phyloP scores from a whole-genome alignment of 1,140 invertebrate species.

The Lysiphlebus fabarum region DNA sequence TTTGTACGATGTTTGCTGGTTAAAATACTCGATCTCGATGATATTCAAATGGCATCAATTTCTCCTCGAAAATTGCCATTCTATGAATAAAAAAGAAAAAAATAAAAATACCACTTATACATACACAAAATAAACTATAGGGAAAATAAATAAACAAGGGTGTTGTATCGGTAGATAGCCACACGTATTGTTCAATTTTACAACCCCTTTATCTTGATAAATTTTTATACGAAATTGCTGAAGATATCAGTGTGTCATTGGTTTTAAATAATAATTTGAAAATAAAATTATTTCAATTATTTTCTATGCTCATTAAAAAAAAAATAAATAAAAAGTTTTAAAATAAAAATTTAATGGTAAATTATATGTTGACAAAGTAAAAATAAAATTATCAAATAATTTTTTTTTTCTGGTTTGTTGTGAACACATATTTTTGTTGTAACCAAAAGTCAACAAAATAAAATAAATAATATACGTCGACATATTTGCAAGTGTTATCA shows the following conservation, averaged over 20 bases:
- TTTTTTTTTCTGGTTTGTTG: not conserved
- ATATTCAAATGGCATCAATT: slow-evolving; percentile 55
- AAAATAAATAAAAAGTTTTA: too few species aligned
- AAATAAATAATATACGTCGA: slow-evolving; percentile 16
- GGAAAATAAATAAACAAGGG: slow-evolving; percentile 33
- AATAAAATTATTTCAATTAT: too few species aligned
- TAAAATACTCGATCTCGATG: slow-evolving; percentile 21
- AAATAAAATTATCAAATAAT: slow-evolving; percentile 12
- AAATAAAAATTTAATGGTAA: too few species aligned
- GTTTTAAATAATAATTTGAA: too few species aligned
- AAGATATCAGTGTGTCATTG: too few species aligned
- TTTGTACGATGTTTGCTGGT: not conserved
- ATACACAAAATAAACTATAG: not conserved
- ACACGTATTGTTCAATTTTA: slow-evolving; percentile 43
- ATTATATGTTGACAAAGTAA: too few species aligned
- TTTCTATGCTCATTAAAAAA: too few species aligned
- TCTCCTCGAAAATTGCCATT: slow-evolving; percentile 43
- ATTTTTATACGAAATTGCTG: slow-evolving; percentile 32
- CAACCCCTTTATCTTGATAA: slow-evolving; percentile 52
- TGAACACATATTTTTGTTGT: not conserved
- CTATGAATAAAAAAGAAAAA: slow-evolving; percentile 34
- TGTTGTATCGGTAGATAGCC: slow-evolving; percentile 50
- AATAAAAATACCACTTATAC: not conserved
- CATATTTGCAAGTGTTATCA: slow-evolving; percentile 2
- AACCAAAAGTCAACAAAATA: slow-evolving; percentile 10